These are phyloP conservation scores for Sturnira hondurensis DNA, from an alignment of 2,113 vertebrate genomes.

Conservation along the genomic window DNA sequence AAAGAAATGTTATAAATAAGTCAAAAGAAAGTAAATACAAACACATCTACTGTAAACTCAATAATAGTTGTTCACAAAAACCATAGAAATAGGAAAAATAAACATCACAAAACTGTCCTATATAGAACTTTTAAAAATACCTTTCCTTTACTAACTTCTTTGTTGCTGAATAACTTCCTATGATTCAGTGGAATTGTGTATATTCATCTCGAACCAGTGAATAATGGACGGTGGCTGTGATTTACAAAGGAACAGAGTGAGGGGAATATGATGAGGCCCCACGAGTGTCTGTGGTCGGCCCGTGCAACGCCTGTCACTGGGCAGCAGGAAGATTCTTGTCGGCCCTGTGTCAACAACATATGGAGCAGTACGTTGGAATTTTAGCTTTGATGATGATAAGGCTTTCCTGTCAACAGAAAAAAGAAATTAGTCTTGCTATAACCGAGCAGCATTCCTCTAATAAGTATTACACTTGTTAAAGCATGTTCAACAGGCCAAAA, in stretches of 20 bases:
- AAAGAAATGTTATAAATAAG: neutral
- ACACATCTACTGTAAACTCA: neutral
- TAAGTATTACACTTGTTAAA: neutral
- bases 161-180: neutral
- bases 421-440: neutral
- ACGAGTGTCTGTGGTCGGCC: neutral
- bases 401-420: constrained; percentile 77
- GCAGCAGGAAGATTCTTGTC: neutral
- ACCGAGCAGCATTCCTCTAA: neutral
- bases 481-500: neutral
- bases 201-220: neutral
- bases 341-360: constrained; percentile 75
- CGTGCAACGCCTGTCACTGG: neutral
- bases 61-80: neutral
- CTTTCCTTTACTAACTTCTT: constrained; percentile 44
- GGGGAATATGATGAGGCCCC: neutral
- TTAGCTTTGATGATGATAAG: constrained; percentile 84
- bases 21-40: neutral
- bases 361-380: constrained; percentile 85
- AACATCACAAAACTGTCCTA: neutral
- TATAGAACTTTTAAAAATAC: constrained; percentile 18
- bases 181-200: neutral
- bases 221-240: neutral
- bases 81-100: neutral
- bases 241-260: constrained; percentile 2